Conservation (phyloP, 2,888 invertebrate species). For the Pachliopta kotzebuea region DNA sequence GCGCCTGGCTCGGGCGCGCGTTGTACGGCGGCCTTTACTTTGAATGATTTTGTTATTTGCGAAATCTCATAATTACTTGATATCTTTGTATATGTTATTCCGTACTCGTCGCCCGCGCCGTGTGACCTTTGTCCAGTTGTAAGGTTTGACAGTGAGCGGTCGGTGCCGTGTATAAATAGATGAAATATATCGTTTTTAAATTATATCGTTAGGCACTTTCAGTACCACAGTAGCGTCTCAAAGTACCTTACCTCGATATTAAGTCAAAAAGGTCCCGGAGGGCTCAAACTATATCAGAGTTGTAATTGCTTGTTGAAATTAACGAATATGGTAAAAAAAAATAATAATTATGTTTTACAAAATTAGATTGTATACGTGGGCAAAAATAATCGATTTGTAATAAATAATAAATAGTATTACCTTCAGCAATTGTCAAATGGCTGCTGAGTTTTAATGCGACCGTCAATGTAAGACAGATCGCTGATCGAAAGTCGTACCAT, state of each 20-base stretch:
- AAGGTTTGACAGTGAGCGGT: constrained; percentile 37
- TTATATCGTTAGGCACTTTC: constrained; percentile 64
- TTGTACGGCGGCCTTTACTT: not conserved
- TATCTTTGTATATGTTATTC: too few relatives aligned
- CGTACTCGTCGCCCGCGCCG: constrained; percentile 39
- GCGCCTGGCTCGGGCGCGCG: constrained; percentile 12
- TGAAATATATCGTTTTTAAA: constrained; percentile 69
- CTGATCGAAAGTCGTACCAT: constrained; percentile 20
- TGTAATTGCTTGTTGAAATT: constrained; percentile 68
- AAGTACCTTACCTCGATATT: constrained; percentile 52
- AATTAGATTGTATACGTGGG: constrained; percentile 56
- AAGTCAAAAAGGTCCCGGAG: constrained; percentile 48
- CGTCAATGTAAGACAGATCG: not conserved
- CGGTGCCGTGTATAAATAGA: constrained; percentile 63
- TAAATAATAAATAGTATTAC: constrained; percentile 46
- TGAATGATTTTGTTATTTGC: too few relatives aligned
- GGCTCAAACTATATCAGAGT: constrained; percentile 51
- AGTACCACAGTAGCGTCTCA: constrained; percentile 51
- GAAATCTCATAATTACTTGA: too few relatives aligned
- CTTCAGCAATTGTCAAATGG: constrained; percentile 33
- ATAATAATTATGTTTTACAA: constrained; percentile 65
- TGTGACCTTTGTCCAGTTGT: constrained; percentile 40
- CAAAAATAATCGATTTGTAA: constrained; percentile 46
- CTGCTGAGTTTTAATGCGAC: constrained; percentile 18
- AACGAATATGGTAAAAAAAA: constrained; percentile 50